phyloP scores from a whole-genome alignment of 2,888 invertebrate species.

The Pelosia muscerda region DNA sequence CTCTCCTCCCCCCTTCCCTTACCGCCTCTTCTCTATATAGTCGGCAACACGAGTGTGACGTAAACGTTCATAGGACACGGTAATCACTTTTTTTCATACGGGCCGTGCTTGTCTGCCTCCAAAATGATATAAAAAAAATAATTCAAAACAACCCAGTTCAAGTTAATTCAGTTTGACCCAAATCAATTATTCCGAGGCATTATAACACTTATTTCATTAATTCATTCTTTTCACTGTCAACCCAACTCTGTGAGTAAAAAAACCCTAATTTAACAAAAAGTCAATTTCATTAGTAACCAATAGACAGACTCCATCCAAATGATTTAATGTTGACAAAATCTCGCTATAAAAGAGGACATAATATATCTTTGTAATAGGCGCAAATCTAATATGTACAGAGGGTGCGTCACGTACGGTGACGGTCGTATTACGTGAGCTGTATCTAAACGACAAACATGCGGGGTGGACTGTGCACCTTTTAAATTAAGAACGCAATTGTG shows the following conservation, averaged over 20 bases:
- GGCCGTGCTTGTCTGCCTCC: no score
- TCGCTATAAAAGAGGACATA: conserved; percentile 30
- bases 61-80: no score
- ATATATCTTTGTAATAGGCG: conserved; percentile 42
- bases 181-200: neutral
- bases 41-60: no score
- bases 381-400: conserved; percentile 51
- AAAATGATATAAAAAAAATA: no score
- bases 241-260: neutral
- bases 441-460: conserved; percentile 28
- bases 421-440: conserved; percentile 46
- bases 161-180: no score
- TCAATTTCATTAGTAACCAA: conserved; percentile 9
- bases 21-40: no score
- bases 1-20: no score
- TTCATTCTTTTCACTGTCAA: neutral
- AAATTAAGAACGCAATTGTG: conserved; percentile 19
- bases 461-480: conserved; percentile 23
- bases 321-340: conserved; percentile 41
- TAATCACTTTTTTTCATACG: no score
- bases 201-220: neutral
- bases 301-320: conserved; percentile 23
- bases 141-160: no score
- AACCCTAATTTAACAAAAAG: conserved; percentile 4
- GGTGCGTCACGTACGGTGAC: conserved; percentile 45